These are phyloP conservation scores for Hyaena hyaena DNA, from an alignment of 2,113 vertebrate species.

Conservation along the genomic window DNA sequence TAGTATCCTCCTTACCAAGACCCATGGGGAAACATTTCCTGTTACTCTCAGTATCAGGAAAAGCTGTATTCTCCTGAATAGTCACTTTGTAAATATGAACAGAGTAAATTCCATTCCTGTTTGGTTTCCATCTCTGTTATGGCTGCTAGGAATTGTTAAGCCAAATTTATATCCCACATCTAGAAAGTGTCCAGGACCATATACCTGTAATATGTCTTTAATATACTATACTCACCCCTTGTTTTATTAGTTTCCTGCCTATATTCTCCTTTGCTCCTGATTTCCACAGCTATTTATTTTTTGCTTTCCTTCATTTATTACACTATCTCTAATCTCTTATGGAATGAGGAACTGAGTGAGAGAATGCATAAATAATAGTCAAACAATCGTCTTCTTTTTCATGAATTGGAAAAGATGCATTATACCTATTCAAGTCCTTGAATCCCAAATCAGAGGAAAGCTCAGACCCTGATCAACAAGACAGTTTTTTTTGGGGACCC, in stretches of 20 bases:
- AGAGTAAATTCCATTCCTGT: conserved; percentile 1
- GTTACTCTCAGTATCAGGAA: neutral
- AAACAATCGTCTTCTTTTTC: neutral
- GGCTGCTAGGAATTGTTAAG: neutral
- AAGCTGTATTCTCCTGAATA: conserved; percentile 22
- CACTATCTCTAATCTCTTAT: neutral
- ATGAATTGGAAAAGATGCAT: neutral
- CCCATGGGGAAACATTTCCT: neutral
- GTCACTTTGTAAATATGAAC: conserved; percentile 13
- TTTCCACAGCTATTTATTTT: neutral
- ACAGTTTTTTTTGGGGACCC: neutral
- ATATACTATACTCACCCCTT: neutral
- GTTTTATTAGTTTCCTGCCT: neutral
- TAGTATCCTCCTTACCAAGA: neutral
- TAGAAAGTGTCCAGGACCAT: conserved; percentile 15
- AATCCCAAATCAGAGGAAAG: neutral
- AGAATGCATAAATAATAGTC: neutral
- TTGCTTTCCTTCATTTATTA: neutral
- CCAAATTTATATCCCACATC: neutral
- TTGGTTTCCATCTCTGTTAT: conserved; percentile 32
- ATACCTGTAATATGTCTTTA: neutral
- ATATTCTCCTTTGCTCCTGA: neutral
- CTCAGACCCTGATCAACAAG: neutral
- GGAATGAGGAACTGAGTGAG: neutral
- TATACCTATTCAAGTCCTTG: neutral